Conservation (phyloP, 1,140 invertebrate species). For the Melitaea cinxia region DNA sequence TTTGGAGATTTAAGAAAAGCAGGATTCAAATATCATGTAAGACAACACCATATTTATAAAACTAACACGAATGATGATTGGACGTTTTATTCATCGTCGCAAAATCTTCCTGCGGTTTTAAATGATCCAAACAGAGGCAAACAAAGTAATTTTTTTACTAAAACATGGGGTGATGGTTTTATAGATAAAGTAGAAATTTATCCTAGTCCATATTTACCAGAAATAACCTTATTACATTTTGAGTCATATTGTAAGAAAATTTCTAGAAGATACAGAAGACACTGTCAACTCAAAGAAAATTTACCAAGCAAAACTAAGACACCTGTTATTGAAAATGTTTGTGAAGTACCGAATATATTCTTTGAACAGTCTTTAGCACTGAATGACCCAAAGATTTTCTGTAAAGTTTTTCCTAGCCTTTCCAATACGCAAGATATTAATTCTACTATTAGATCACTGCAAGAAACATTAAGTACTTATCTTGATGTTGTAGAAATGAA, state of each 20-base stretch:
- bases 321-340: slow-evolving; percentile 65
- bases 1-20: slow-evolving; percentile 93
- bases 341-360: slow-evolving; percentile 92
- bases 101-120: slow-evolving; percentile 97
- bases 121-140: slow-evolving; percentile 97
- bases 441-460: slow-evolving; percentile 76
- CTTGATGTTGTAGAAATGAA: slow-evolving; percentile 97
- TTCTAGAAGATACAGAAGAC: slow-evolving; percentile 83
- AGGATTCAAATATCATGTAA: slow-evolving; percentile 94
- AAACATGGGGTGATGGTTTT: slow-evolving; percentile 98
- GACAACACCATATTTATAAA: slow-evolving; percentile 88
- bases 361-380: slow-evolving; percentile 91
- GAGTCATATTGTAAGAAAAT: slow-evolving; percentile 93
- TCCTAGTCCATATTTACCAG: slow-evolving; percentile 90
- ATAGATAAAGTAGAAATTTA: slow-evolving; percentile 90
- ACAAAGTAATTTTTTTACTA: slow-evolving; percentile 96
- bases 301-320: slow-evolving; percentile 59
- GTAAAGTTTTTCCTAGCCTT: slow-evolving; percentile 90
- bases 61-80: slow-evolving; percentile 84
- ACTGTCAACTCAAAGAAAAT: slow-evolving; percentile 80
- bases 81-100: slow-evolving; percentile 91
- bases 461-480: slow-evolving; percentile 93
- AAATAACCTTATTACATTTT: slow-evolving; percentile 93
- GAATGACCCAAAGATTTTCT: slow-evolving; percentile 91
- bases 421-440: slow-evolving; percentile 70